These are phyloP conservation scores for Liparis tanakae DNA, from an alignment of 2,797 vertebrate genomes.

Conservation along the genomic window DNA sequence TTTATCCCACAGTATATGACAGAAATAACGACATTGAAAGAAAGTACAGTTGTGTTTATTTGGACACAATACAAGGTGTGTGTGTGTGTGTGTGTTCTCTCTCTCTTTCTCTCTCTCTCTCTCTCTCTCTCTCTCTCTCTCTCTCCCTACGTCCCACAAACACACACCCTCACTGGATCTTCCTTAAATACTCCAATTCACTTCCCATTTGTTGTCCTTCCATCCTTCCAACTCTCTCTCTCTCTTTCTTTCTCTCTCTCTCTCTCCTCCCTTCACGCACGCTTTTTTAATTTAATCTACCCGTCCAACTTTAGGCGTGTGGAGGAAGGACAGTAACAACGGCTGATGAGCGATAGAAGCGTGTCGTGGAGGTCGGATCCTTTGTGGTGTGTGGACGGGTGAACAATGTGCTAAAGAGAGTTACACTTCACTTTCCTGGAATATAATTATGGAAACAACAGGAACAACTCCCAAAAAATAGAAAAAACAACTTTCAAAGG, in stretches of 20 bases:
- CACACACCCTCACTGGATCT: background rate
- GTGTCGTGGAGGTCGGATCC: background rate
- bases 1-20: too few species aligned
- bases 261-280: background rate
- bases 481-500: too few species aligned
- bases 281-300: constrained; percentile 7
- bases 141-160: background rate
- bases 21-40: too few species aligned
- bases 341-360: constrained; percentile 2
- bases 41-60: too few species aligned
- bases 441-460: background rate
- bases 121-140: background rate
- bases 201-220: background rate
- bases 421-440: background rate
- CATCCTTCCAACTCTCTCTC: background rate
- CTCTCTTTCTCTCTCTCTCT: constrained; percentile 1
- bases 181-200: constrained; percentile 7
- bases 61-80: too few species aligned
- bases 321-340: constrained; percentile 1
- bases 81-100: too few species aligned
- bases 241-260: background rate
- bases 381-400: background rate
- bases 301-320: background rate
- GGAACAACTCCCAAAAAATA: too few species aligned
- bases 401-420: background rate